Percentiles rank a stretch among this genome's conserved stretches.
phyloP scores from a whole-genome alignment of 2,888 invertebrate genomes.

The Smittia aterrima region DNA sequence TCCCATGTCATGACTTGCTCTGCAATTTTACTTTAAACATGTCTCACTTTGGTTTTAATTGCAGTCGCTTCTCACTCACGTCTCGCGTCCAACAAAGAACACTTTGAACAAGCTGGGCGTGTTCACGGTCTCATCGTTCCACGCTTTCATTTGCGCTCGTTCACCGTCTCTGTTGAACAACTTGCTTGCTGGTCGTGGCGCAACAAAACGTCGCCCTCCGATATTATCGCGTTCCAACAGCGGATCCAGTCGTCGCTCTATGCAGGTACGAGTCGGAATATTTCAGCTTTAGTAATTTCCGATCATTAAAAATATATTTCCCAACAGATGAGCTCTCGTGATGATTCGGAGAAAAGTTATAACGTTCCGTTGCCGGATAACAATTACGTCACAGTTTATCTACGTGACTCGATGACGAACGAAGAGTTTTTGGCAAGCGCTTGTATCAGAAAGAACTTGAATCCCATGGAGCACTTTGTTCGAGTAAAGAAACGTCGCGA shows the following conservation, averaged over 20 bases:
- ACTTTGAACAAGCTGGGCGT: constrained; percentile 93
- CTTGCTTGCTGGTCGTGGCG: constrained; percentile 83
- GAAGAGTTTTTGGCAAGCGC: constrained; percentile 93
- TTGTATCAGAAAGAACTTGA: constrained; percentile 87
- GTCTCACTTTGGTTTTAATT: constrained; percentile 48
- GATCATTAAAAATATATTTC: not conserved
- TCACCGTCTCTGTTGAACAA: constrained; percentile 91
- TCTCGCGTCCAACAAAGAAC: constrained; percentile 91
- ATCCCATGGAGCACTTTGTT: constrained; percentile 94
- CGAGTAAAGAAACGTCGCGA: constrained; percentile 90
- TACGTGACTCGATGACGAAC: constrained; percentile 90
- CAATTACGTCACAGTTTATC: constrained; percentile 76
- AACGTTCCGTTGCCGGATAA: constrained; percentile 88
- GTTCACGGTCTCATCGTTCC: constrained; percentile 96
- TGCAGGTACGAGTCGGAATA: constrained; percentile 62
- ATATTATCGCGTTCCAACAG: constrained; percentile 86
- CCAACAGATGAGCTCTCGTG: constrained; percentile 75
- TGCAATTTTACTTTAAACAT: not conserved
- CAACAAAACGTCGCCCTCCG: constrained; percentile 87
- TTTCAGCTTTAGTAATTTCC: not conserved
- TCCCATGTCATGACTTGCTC: not conserved
- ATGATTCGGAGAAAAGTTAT: constrained; percentile 82
- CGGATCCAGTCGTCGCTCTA: constrained; percentile 80
- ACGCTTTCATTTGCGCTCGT: constrained; percentile 95
- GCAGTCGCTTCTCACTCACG: constrained; percentile 92